Conservation (phyloP, 2,888 invertebrate species). For the Phragmatobia fuliginosa region DNA sequence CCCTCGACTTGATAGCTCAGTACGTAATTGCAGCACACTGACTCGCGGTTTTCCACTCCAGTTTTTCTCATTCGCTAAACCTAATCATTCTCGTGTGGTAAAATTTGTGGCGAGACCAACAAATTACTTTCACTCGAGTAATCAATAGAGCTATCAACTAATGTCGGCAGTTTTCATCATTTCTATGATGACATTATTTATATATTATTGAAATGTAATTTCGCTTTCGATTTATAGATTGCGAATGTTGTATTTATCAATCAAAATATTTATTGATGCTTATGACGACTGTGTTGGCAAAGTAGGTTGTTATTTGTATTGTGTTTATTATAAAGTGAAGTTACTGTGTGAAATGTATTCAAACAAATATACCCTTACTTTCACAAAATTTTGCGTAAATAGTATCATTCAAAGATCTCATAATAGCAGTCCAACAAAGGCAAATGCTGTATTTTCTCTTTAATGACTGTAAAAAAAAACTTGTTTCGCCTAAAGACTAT, state of each 20-base stretch:
- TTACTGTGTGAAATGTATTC: conserved; percentile 24
- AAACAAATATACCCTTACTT: conserved; percentile 33
- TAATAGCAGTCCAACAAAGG: conserved; percentile 23
- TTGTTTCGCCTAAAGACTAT: not conserved
- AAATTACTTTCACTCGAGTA: conserved; percentile 76
- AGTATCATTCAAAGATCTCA: conserved; percentile 18
- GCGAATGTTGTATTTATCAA: conserved; percentile 40
- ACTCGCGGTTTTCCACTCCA: conserved; percentile 58
- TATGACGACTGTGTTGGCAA: conserved; percentile 16
- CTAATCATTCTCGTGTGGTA: conserved; percentile 62
- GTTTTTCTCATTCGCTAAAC: conserved; percentile 48
- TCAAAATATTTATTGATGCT: conserved; percentile 45
- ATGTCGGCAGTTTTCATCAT: conserved; percentile 54
- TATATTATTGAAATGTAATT: conserved; percentile 50
- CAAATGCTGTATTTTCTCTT: conserved; percentile 19
- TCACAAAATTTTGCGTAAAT: conserved; percentile 41
- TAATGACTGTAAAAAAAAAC: not conserved
- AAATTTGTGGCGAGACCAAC: conserved; percentile 61
- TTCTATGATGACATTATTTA: conserved; percentile 57
- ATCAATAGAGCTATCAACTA: conserved; percentile 45
- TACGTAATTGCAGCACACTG: conserved; percentile 47
- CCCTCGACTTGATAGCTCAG: conserved; percentile 24
- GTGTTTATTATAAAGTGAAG: conserved; percentile 22
- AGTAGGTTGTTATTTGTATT: conserved; percentile 27
- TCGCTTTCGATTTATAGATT: conserved; percentile 56